phyloP scores from a whole-genome alignment of 2,113 vertebrate genomes.

The Aplodontia rufa region DNA sequence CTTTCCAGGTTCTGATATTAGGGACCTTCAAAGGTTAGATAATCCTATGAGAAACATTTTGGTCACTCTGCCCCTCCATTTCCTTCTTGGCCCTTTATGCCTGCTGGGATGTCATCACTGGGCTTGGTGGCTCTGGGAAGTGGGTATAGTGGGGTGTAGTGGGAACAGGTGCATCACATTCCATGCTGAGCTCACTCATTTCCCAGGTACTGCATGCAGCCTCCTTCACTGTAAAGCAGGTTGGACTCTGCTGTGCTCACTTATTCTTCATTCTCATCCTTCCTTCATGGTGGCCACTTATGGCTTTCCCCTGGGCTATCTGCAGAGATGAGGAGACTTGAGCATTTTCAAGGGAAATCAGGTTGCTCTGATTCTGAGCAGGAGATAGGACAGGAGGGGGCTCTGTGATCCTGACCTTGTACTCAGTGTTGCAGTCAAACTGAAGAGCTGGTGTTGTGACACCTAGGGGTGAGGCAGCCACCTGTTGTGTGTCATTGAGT shows the following conservation, averaged over 20 bases:
- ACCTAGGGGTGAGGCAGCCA: accelerated
- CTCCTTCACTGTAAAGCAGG: background rate
- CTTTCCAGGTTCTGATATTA: background rate
- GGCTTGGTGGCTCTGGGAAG: background rate
- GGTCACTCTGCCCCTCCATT: background rate
- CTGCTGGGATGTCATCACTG: background rate
- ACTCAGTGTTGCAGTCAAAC: background rate
- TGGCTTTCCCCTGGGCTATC: background rate
- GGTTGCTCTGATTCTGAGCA: background rate
- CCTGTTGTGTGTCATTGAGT: background rate
- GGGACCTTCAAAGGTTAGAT: background rate
- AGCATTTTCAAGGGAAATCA: background rate
- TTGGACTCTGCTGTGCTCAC: background rate
- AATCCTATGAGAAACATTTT: background rate
- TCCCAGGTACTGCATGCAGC: background rate
- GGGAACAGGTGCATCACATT: background rate
- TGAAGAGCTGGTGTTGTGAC: accelerated
- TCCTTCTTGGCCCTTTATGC: background rate
- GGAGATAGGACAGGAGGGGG: background rate
- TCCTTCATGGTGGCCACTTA: background rate
- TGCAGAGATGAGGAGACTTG: background rate
- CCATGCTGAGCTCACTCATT: background rate
- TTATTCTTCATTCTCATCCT: background rate
- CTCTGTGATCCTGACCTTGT: background rate
- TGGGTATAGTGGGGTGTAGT: accelerated